A percentile compares a stretch with the other conserved stretches of the same genome.
These are phyloP conservation scores for Columbina picui DNA, from an alignment of 2,113 vertebrate species.

Conservation along the genomic window DNA sequence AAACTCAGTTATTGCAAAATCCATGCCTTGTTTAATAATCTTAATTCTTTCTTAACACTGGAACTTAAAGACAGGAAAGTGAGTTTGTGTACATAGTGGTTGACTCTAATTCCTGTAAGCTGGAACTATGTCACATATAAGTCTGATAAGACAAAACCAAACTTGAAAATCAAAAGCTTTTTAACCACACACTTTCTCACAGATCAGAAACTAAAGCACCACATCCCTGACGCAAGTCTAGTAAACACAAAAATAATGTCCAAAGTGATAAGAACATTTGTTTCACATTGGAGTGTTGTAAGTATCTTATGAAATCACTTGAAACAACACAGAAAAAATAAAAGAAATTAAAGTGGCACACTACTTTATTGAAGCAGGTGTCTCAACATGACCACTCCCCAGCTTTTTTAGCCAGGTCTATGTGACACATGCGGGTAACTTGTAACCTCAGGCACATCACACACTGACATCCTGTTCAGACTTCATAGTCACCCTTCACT, in stretches of 20 bases:
- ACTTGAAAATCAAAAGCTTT: not conserved
- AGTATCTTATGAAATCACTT: not conserved
- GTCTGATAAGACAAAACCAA: not conserved
- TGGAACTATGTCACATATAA: not conserved
- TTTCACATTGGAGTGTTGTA: not conserved
- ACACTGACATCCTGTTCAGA: not conserved
- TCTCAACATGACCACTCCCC: not conserved
- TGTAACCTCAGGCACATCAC: not conserved
- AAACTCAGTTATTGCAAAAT: not conserved
- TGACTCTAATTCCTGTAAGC: not conserved
- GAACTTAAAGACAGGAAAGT: not conserved
- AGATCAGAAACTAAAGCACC: not conserved
- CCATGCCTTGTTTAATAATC: not conserved
- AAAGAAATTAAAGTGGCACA: not conserved
- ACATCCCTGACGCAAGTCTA: not conserved
- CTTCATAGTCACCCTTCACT: not conserved
- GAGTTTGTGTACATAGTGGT: not conserved
- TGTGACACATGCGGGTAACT: not conserved
- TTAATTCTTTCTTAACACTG: not conserved
- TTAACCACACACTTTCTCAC: not conserved
- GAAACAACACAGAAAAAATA: not conserved
- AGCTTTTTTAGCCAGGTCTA: not conserved
- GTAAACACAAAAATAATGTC: not conserved
- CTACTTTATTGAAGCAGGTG: not conserved
- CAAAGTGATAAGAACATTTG: fast-evolving